Base-by-base conservation (phyloP, 2,113 vertebrate species). In the Hydrolagus affinis region DNA sequence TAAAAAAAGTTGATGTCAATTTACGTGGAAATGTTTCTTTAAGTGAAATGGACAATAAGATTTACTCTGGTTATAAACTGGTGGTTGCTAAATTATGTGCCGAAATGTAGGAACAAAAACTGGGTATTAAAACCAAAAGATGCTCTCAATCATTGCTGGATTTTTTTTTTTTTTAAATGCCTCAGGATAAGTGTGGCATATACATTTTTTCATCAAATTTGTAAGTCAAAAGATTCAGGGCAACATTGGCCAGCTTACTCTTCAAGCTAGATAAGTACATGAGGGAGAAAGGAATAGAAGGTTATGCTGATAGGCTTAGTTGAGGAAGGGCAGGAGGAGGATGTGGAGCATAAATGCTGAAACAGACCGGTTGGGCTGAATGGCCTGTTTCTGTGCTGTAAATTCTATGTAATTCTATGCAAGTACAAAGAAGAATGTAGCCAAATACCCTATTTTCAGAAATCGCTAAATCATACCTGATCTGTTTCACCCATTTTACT, bases 1-100 rank as follows among this genome's bases (percentile, higher is more conserved):
- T 30, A 57, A 60, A 28, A 60, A 25, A 75, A 83, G 64, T 83
- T 83, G 78, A 83, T 83, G 78, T 66, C 30, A 17, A 83, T 83
- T 23, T 28, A 68, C 9, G 6, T 11, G 21, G 78, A 68, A 60
- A 66, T 75, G 17, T 75, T 23, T 68, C 25, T 64, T 25, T 19
- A 60, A 83, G 60, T 3, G 62, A 83, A 80, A 80, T 80, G 44
- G 44, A 44, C 44, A 44, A 44, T 44, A 44, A 44, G 44, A 6
- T 44, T 44, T 59, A 28, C n/a, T 62, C 57, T 62, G 76, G 57
- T 11, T 68, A 66, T 25, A 60, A 66, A 64, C 30, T 62, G 2
- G 23, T 80, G 77, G 77, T 23, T 28, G 14, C 64, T 80, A 60
- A 30, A 80, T 68, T 15, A 17, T 83, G 25, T 30, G 25, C 14